Conservation (phyloP, 2,888 invertebrate genomes). For the Venusia cambrica region DNA sequence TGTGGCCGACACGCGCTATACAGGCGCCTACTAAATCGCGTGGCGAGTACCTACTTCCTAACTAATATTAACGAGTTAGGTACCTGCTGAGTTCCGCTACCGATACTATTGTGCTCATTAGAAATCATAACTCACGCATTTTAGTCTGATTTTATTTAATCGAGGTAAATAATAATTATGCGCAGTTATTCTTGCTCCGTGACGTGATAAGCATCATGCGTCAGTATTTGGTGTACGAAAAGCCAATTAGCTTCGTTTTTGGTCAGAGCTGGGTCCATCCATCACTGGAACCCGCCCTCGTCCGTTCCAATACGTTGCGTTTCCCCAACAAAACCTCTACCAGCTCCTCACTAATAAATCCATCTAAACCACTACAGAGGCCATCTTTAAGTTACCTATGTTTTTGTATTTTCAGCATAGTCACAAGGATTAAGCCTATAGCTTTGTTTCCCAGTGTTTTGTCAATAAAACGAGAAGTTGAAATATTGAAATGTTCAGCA, state of each 20-base stretch:
- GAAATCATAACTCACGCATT: constrained; percentile 42
- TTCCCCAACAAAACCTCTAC: constrained; percentile 37
- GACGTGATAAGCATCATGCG: constrained; percentile 48
- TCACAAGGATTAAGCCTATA: no score
- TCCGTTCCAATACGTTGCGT: constrained; percentile 50
- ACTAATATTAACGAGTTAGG: constrained; percentile 57
- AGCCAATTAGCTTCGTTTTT: constrained; percentile 73
- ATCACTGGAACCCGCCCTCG: constrained; percentile 63
- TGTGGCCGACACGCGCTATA: constrained; percentile 43
- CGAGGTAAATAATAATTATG: constrained; percentile 22
- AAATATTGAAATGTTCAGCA: no score
- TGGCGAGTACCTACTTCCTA: constrained; percentile 59
- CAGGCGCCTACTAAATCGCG: constrained; percentile 58
- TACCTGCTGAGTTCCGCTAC: constrained; percentile 54
- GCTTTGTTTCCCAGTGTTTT: no score
- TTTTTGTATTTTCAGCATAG: no score
- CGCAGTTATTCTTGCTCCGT: constrained; percentile 28
- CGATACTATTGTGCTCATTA: constrained; percentile 65
- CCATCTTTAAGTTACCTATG: no score
- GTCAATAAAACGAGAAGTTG: no score
- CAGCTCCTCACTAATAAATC: constrained; percentile 26
- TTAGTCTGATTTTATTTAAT: constrained; percentile 33
- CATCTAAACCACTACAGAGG: no score
- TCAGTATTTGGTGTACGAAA: constrained; percentile 50
- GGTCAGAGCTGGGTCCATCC: constrained; percentile 62